Conservation (phyloP, 2,888 invertebrate genomes). For the Drosophila peninsularis region DNA sequence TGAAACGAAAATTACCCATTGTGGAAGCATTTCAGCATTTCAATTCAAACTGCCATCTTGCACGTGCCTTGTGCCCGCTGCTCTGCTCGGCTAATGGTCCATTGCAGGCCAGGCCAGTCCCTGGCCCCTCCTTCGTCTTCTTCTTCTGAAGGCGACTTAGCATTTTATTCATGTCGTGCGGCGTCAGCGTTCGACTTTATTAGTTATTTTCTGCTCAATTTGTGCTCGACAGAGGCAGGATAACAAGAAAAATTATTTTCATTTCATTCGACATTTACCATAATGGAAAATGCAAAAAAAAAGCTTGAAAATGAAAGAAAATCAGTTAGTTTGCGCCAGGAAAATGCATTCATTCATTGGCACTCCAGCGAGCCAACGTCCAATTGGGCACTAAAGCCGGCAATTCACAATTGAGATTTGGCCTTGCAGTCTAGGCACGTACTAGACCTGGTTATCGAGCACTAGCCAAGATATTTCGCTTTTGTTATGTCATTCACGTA, state of each 20-base stretch:
- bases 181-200: conserved; percentile 78
- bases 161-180: conserved; percentile 67
- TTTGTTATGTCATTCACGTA: conserved; percentile 21
- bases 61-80: conserved; percentile 61
- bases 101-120: conserved; percentile 26
- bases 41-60: conserved; percentile 70
- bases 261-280: conserved; percentile 77
- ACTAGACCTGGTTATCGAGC: conserved; percentile 37
- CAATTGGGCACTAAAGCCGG: conserved; percentile 32
- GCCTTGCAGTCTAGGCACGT: conserved; percentile 53
- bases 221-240: conserved; percentile 77
- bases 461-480: neutral
- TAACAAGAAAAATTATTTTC: conserved; percentile 82
- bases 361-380: conserved; percentile 44
- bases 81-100: conserved; percentile 48
- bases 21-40: conserved; percentile 67
- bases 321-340: conserved; percentile 6
- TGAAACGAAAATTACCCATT: conserved; percentile 82
- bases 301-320: conserved; percentile 2
- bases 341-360: conserved; percentile 60
- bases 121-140: neutral
- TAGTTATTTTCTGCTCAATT: conserved; percentile 84
- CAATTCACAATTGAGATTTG: conserved; percentile 32
- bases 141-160: conserved; percentile 28
- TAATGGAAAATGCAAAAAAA: conserved; percentile 49